Evolutionary conservation across 1,140 invertebrate species (phyloP), one percentile per base, ranked within the genome.

Genomic region (Orchesella cincta): DNA sequence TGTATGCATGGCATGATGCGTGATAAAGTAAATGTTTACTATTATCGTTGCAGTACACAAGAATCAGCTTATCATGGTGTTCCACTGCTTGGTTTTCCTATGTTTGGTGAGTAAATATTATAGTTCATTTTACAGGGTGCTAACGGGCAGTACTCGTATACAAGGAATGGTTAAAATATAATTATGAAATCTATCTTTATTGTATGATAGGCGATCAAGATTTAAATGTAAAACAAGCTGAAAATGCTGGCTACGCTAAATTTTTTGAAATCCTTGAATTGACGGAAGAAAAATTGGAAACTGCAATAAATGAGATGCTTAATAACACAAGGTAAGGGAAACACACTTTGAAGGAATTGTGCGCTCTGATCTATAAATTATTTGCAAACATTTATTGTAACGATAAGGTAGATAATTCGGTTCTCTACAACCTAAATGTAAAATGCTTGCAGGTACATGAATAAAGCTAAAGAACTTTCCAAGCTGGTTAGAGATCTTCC

Each of bases 21-120:
- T n/a, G n/a, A n/a, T n/a, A n/a, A n/a, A n/a, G n/a, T n/a, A n/a
- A n/a, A n/a, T n/a, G 28, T 67, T 67, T 23, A 67, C 62, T 16
- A 31, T 67, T 67, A 31, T 67, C 31, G 1, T 29, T 31, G 29
- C 31, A 67, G 86, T 26, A 79, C 82, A 23, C 83, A 82, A 57
- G 86, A 87, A 78, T 82, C 83, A 1, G 77, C 84, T 12, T 85
- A 85, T 75, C 83, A 85, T 73, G 85, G 83, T 2, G 83, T 85
- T 1, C 86, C 86, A 12, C 77, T 87, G 23, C 36, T 87, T 0
- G 83, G 80, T 16, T 74, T 86, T 52, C 86, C 86, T 3, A 51
- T 87, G 0, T 82, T 83, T 57, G 83, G 76, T 46, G 3, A n/a
- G 39, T 34, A 71, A 71, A 71, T 71, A 20, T 64, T 64, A 5